A percentile compares a stretch with the other conserved stretches of the same genome.
Evolutionary conservation across 2,797 vertebrate genomes (phyloP).

Genomic region (Pelochelys cantorii): DNA sequence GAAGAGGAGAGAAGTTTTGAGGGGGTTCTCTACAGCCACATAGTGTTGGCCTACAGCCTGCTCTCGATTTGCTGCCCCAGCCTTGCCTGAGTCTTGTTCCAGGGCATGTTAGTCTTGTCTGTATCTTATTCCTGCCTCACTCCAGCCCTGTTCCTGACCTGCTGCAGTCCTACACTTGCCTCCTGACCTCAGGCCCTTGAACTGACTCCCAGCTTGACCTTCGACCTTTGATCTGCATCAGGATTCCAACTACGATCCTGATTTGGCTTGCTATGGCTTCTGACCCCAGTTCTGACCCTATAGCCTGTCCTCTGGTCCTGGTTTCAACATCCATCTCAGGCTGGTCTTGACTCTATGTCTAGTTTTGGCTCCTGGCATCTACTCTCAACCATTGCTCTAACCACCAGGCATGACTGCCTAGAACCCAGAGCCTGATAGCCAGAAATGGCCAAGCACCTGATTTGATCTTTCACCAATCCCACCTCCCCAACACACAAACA

Average conservation of each 20-base stretch:
- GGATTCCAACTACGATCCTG: neutral
- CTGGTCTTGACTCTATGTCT: neutral
- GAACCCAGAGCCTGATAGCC: neutral
- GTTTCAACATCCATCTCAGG: neutral
- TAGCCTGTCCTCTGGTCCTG: neutral
- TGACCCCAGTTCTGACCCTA: neutral
- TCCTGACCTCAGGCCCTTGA: neutral
- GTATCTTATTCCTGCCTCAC: too few relatives aligned
- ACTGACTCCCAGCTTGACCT: neutral
- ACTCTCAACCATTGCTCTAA: neutral
- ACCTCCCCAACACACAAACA: rapidly evolving
- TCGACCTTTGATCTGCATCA: neutral
- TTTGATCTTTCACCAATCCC: neutral
- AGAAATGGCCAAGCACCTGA: neutral
- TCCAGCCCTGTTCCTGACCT: neutral
- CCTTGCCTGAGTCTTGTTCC: neutral
- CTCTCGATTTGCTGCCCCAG: too few relatives aligned
- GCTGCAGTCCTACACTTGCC: neutral
- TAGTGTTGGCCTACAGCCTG: neutral
- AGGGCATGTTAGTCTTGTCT: neutral
- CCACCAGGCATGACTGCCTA: neutral
- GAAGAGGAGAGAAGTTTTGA: neutral
- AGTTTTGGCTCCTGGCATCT: neutral
- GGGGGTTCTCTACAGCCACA: neutral
- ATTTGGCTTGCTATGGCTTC: neutral